Evolutionary conservation across 2,888 invertebrate species (phyloP).

Genomic region (Ceriagrion tenellum): DNA sequence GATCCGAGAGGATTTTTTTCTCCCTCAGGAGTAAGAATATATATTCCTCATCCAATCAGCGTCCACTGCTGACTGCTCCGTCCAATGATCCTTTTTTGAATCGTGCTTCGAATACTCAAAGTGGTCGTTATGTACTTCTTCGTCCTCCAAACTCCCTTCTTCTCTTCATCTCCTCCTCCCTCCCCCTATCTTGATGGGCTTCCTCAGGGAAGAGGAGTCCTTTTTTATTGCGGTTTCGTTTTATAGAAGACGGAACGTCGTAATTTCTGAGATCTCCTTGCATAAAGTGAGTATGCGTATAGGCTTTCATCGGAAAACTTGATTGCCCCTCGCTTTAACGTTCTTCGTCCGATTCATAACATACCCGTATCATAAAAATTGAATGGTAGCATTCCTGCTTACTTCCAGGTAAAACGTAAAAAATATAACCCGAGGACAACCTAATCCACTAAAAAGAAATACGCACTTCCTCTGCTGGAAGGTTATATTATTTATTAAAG

Average conservation of each 20-base stretch:
- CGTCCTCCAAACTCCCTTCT: neutral
- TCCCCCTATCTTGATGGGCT: neutral
- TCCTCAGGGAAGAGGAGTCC: neutral
- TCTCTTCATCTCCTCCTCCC: too few relatives aligned
- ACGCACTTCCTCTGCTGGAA: neutral
- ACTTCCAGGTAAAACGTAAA: neutral
- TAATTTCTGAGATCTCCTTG: neutral
- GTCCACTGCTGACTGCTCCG: neutral
- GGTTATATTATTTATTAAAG: neutral
- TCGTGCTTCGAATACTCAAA: conserved; percentile 45
- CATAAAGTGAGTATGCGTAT: neutral
- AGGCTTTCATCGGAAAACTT: neutral
- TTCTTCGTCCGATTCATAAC: neutral
- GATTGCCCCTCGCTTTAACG: neutral
- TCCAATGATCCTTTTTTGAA: conserved; percentile 45
- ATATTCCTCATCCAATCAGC: conserved; percentile 52
- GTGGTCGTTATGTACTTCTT: conserved; percentile 7
- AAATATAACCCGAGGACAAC: neutral
- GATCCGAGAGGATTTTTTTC: conserved; percentile 2
- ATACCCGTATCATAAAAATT: conserved; percentile 1
- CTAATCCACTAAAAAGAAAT: neutral
- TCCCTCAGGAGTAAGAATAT: neutral
- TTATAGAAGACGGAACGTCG: conserved; percentile 1
- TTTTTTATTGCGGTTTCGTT: conserved; percentile 24
- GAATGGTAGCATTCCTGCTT: neutral